phyloP scores from a whole-genome alignment of 2,888 invertebrate species.

The Ectropis crepuscularia region DNA sequence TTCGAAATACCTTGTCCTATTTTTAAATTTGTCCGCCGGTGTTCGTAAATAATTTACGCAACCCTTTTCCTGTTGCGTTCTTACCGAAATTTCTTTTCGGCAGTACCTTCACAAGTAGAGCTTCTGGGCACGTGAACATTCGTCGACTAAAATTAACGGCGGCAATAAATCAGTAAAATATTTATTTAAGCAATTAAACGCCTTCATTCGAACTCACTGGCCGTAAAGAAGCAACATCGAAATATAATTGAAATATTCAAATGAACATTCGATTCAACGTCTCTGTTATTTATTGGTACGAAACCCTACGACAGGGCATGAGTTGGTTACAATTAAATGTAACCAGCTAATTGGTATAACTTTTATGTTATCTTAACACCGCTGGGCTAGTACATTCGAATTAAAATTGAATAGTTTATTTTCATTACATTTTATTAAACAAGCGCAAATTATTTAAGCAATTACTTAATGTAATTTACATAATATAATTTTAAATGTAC shows the following conservation, averaged over 20 bases:
- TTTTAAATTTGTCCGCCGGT: no score
- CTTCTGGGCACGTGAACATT: slow-evolving; percentile 12
- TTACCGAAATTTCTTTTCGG: background rate
- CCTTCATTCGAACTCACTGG: slow-evolving; percentile 52
- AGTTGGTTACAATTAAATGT: slow-evolving; percentile 11
- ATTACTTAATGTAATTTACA: no score
- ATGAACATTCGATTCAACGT: slow-evolving; percentile 42
- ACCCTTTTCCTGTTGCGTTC: background rate
- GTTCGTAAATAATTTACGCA: no score
- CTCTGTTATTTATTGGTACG: slow-evolving; percentile 41
- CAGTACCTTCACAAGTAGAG: slow-evolving; percentile 13
- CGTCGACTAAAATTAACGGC: slow-evolving; percentile 24
- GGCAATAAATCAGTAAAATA: slow-evolving; percentile 57
- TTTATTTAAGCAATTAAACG: slow-evolving; percentile 66
- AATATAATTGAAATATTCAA: slow-evolving; percentile 60
- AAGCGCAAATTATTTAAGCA: no score
- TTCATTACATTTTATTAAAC: no score
- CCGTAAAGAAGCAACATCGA: slow-evolving; percentile 51
- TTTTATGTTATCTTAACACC: background rate
- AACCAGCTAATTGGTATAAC: slow-evolving; percentile 3
- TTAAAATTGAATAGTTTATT: background rate
- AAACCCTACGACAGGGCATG: slow-evolving; percentile 32
- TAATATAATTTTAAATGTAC: no score
- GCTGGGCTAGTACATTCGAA: no score
- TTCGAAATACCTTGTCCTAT: no score